Conservation (phyloP, 2,888 invertebrate species). For the Beris morrisii region DNA sequence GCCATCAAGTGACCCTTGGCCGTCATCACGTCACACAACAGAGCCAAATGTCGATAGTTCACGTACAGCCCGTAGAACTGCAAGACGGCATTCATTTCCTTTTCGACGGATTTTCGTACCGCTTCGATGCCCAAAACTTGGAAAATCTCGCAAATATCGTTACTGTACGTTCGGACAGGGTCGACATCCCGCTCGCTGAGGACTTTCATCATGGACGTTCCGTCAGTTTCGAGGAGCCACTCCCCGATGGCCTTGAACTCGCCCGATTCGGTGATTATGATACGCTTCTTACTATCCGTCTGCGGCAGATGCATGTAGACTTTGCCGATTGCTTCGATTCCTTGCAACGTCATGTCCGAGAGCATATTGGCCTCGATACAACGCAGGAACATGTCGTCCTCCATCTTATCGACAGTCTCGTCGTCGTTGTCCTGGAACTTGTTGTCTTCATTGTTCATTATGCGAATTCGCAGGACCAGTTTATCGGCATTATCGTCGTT, state of each 20-base stretch:
- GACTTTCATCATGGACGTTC: conserved; percentile 96
- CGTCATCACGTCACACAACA: conserved; percentile 99
- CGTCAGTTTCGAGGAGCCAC: conserved; percentile 99
- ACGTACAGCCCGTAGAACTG: conserved; percentile 99
- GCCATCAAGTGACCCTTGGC: conserved; percentile 99
- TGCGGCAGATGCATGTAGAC: conserved; percentile 99
- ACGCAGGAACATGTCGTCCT: conserved; percentile 97
- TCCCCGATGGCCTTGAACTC: conserved; percentile 98
- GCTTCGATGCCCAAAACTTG: conserved; percentile 98
- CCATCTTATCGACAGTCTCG: conserved; percentile 93
- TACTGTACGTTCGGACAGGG: conserved; percentile 94
- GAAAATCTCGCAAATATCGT: conserved; percentile 99
- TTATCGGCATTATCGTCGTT: conserved; percentile 99
- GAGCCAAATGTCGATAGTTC: conserved; percentile 97
- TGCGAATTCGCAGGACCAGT: conserved; percentile 93
- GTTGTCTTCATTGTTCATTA: conserved; percentile 96
- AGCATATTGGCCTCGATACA: conserved; percentile 99
- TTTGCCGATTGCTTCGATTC: conserved; percentile 96
- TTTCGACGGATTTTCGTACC: conserved; percentile 98
- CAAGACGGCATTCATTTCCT: conserved; percentile 99
- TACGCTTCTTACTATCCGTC: conserved; percentile 97
- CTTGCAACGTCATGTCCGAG: conserved; percentile 98
- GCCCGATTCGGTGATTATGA: conserved; percentile 94
- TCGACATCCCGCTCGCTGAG: conserved; percentile 98
- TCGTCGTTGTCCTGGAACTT: conserved; percentile 80